Conservation (phyloP, 2,113 vertebrate species). For the Casuarius casuarius region DNA sequence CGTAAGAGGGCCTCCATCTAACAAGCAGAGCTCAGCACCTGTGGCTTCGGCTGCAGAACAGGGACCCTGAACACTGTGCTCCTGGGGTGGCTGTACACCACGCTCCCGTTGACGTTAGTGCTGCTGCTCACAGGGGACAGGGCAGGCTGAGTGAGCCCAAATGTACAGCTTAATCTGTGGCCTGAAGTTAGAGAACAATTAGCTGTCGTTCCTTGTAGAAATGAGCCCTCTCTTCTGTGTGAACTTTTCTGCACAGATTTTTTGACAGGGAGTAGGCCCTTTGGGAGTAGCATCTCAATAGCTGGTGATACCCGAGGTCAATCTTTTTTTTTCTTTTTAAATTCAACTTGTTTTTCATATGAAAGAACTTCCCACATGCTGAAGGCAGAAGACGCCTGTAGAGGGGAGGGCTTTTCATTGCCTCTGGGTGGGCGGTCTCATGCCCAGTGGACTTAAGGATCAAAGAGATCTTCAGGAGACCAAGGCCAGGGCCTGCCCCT, state of each 20-base stretch:
- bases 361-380: not conserved
- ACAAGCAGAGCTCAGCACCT: not conserved
- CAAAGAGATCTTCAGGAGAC: not conserved
- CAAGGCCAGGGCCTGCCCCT: rapidly evolving
- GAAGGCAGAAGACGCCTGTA: not conserved
- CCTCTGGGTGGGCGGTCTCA: not conserved
- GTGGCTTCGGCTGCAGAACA: not conserved
- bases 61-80: not conserved
- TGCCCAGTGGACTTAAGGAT: not conserved
- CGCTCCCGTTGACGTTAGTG: rapidly evolving
- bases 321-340: not conserved
- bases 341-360: not conserved
- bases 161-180: rapidly evolving
- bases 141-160: not conserved
- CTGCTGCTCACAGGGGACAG: rapidly evolving
- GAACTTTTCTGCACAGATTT: not conserved
- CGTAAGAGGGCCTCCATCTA: not conserved
- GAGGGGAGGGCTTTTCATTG: rapidly evolving
- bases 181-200: not conserved
- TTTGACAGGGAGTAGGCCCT: rapidly evolving
- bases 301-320: not conserved
- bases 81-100: rapidly evolving
- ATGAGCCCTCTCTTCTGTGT: not conserved
- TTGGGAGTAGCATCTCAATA: not conserved
- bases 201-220: rapidly evolving